Evolutionary conservation across 2,888 invertebrate species (phyloP), one percentile per base, ranked within the genome.

Genomic region (Folsomia candida): DNA sequence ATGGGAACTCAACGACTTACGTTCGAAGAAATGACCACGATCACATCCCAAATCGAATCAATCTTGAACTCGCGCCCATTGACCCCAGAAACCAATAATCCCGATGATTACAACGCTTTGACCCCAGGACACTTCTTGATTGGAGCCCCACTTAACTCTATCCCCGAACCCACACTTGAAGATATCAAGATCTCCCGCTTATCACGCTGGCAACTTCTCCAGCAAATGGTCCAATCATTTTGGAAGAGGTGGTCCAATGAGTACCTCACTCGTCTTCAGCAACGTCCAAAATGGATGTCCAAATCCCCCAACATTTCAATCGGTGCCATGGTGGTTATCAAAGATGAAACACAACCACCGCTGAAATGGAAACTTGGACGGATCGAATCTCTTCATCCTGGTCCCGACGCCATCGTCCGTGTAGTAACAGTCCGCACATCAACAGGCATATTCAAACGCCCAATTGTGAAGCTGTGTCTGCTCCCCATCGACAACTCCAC

Each of bases 81-180:
- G 4, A 75, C 73, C 22, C 77, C 79, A 0, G 1, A 81, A 1
- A 79, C 81, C 6, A 59, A 73, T 1, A 80, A 80, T 66, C 74
- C 77, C 0, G 28, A 69, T 2, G 80, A 80, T 67, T 70, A 78
- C 9, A 70, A 75, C 3, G 74, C 76, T 2, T 69, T 82, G 2
- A 81, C 81, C 11, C 81, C 81, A 27, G 80, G 76, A 1, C 82
- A 82, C 62, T 81, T 82, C 60, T 67, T 82, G 2, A 75, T 82
- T 29, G 81, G 81, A 29, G 65, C 74, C 20, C 58, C 80, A 3
- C 66, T 80, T 0, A 75, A 59, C n/a, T 72, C 25, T 1, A 24
- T 63, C 47, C 66, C 70, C 0, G 75, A 70, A 57, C 24, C 24
- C 0, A 60, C 61, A n/a, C n/a, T 71, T 1, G 14, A 25, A 1